phyloP scores from a whole-genome alignment of 2,797 vertebrate species.

The Acipenser transmontanus region DNA sequence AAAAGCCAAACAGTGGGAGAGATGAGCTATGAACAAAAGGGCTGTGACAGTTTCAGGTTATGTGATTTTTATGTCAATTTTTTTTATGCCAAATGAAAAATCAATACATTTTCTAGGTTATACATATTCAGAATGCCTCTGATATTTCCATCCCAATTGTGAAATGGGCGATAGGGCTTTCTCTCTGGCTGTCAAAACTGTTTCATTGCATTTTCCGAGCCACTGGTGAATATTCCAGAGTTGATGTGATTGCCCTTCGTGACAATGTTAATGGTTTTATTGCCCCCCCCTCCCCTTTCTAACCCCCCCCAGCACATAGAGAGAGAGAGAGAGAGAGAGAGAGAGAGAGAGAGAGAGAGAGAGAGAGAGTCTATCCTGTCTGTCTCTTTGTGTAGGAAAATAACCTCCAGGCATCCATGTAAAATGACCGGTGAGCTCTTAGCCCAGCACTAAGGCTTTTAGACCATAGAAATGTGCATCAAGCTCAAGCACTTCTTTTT shows the following conservation, averaged over 20 bases:
- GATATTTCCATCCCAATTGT: constrained; percentile 80
- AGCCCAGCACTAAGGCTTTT: constrained; percentile 52
- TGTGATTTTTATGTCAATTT: constrained; percentile 73
- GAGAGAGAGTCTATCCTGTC: constrained; percentile 15
- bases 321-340: too few species aligned
- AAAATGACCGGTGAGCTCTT: constrained; percentile 45
- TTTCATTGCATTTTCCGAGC: constrained; percentile 87
- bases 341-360: neutral
- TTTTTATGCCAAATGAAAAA: constrained; percentile 89
- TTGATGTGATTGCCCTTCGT: constrained; percentile 91
- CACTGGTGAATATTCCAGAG: constrained; percentile 98
- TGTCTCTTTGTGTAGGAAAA: constrained; percentile 54
- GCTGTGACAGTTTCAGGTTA: constrained; percentile 98
- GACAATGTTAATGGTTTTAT: constrained; percentile 57
- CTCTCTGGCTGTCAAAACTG: constrained; percentile 85
- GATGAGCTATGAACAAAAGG: constrained; percentile 96
- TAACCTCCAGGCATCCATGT: constrained; percentile 59
- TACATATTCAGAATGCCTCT: constrained; percentile 92
- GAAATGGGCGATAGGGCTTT: constrained; percentile 67
- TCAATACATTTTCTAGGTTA: constrained; percentile 96
- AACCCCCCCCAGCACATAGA: constrained; percentile 36
- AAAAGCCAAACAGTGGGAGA: constrained; percentile 68
- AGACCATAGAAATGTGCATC: constrained; percentile 59
- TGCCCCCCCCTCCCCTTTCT: neutral
- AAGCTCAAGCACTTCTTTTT: constrained; percentile 48